phyloP scores from a whole-genome alignment of 2,888 invertebrate species.

The Macrosiphum euphorbiae region DNA sequence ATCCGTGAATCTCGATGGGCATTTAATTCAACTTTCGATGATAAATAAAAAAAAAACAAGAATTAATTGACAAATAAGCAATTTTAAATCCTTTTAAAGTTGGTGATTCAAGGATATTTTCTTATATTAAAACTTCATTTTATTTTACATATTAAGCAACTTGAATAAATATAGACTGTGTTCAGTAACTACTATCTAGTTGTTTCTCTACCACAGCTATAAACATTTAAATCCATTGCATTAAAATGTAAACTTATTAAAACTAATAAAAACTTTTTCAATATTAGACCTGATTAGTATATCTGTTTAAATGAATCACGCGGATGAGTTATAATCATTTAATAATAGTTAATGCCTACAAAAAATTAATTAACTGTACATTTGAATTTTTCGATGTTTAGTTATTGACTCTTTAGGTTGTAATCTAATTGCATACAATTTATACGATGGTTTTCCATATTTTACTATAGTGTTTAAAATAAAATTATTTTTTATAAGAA shows the following conservation, averaged over 20 bases:
- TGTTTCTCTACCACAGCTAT: neutral
- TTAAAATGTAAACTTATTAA: no score
- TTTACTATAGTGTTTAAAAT: neutral
- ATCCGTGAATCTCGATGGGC: neutral
- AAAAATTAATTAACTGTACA: neutral
- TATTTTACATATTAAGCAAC: neutral
- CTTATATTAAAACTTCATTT: neutral
- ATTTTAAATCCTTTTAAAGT: constrained; percentile 15
- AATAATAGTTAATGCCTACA: neutral
- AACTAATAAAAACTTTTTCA: neutral
- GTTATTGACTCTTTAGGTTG: neutral
- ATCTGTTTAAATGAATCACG: neutral
- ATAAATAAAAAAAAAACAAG: neutral
- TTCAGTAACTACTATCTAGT: neutral
- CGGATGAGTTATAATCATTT: neutral
- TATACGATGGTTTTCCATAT: no score
- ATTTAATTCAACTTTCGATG: constrained; percentile 1
- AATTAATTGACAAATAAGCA: neutral
- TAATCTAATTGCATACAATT: neutral
- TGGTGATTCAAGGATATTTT: neutral
- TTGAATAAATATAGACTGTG: neutral
- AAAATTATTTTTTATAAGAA: neutral
- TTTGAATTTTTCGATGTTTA: neutral
- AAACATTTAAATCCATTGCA: neutral
- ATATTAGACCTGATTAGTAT: neutral